Percentiles rank a stretch among this genome's conserved stretches.
Evolutionary conservation across 2,797 vertebrate genomes (phyloP).

Genomic region (Hirundo rustica): DNA sequence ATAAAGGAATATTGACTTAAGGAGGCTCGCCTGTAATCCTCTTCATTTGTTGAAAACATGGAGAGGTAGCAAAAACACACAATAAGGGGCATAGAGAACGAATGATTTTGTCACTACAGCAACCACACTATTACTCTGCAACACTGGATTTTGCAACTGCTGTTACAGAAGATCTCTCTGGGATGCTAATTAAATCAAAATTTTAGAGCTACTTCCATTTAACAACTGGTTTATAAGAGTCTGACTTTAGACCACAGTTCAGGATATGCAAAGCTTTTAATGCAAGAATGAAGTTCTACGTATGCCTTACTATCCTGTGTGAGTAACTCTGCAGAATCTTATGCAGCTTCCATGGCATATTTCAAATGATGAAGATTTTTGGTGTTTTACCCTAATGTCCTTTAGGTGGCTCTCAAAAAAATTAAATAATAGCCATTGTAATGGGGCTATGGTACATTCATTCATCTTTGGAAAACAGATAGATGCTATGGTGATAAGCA

Average conservation of each 20-base stretch:
- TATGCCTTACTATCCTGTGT: background rate
- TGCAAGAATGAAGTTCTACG: background rate
- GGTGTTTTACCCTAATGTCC: background rate
- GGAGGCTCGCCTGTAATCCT: background rate
- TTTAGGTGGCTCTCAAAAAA: background rate
- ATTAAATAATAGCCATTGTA: background rate
- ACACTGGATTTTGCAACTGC: background rate
- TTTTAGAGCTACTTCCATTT: background rate
- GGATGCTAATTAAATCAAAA: background rate
- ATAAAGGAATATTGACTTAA: background rate
- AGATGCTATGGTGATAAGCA: background rate
- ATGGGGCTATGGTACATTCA: background rate
- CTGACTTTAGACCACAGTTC: background rate
- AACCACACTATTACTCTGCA: background rate
- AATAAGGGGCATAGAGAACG: background rate
- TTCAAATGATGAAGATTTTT: background rate
- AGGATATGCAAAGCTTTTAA: background rate
- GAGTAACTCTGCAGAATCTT: background rate
- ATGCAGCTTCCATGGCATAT: background rate
- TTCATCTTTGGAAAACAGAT: background rate
- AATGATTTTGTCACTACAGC: background rate
- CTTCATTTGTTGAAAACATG: background rate
- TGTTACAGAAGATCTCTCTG: background rate
- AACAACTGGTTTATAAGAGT: background rate
- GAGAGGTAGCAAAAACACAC: background rate